These are phyloP conservation scores for Mirounga angustirostris DNA, from an alignment of 2,113 vertebrate genomes.

Conservation along the genomic window DNA sequence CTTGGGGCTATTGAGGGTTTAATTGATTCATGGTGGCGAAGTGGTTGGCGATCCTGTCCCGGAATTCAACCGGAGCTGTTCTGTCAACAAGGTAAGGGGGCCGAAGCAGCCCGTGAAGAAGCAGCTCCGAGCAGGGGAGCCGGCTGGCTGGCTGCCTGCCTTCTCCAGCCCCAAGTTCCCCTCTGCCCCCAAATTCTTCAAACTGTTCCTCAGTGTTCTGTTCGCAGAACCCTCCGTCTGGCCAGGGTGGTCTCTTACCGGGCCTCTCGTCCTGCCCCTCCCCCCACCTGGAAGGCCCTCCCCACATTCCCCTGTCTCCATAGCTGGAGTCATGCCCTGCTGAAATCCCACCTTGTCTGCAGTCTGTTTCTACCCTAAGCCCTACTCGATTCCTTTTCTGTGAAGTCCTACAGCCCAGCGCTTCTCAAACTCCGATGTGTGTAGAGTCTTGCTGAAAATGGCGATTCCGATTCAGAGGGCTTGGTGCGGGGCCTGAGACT, in stretches of 20 bases:
- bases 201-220: not conserved
- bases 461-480: not conserved
- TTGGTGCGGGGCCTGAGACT: not conserved
- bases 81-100: conserved; percentile 11
- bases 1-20: conserved; percentile 68
- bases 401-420: not conserved
- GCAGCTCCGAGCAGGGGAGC: not conserved
- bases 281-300: not conserved
- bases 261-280: not conserved
- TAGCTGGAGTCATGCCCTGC: not conserved
- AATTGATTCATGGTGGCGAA: conserved; percentile 79
- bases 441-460: not conserved
- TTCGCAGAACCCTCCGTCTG: not conserved
- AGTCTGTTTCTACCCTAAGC: rapidly evolving
- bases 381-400: not conserved
- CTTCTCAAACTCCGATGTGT: not conserved
- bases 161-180: not conserved
- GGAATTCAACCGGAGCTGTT: not conserved
- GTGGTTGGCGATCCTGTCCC: conserved; percentile 11
- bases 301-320: not conserved
- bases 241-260: not conserved
- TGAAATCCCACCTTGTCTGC: not conserved
- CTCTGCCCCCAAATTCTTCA: not conserved
- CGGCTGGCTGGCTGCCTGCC: too few relatives aligned
- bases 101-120: not conserved